Evolutionary conservation across 2,113 vertebrate species (phyloP).

Genomic region (Mus pahari): DNA sequence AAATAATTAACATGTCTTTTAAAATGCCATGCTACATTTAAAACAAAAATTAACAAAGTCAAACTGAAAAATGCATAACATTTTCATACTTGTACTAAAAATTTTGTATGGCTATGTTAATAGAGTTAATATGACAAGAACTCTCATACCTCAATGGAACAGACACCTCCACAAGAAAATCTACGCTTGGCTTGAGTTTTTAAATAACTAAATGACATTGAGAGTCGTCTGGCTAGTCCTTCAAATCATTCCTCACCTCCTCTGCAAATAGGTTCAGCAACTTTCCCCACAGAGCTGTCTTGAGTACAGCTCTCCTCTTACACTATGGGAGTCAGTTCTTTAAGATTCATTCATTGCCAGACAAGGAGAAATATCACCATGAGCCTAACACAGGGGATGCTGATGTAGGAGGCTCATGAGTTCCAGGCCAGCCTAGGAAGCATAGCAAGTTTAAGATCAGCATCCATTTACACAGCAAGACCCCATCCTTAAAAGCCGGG

Average conservation of each 20-base stretch:
- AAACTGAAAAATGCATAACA: neutral
- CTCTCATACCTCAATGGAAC: neutral
- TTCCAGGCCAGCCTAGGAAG: neutral
- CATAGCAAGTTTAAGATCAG: neutral
- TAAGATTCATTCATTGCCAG: neutral
- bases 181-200: neutral
- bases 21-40: neutral
- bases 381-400: neutral
- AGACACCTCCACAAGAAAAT: neutral
- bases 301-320: neutral
- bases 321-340: neutral
- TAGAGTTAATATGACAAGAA: neutral
- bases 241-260: neutral
- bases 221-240: neutral
- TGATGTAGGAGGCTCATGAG: neutral
- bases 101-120: conserved; percentile 2
- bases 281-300: neutral
- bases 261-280: too few species aligned
- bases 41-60: neutral
- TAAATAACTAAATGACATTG: neutral
- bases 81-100: conserved; percentile 34
- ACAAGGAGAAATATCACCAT: neutral
- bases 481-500: neutral
- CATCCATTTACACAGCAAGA: neutral
- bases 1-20: neutral